Base-by-base conservation (phyloP, 2,888 invertebrate genomes). In the Polydrusus pterygomalis region DNA sequence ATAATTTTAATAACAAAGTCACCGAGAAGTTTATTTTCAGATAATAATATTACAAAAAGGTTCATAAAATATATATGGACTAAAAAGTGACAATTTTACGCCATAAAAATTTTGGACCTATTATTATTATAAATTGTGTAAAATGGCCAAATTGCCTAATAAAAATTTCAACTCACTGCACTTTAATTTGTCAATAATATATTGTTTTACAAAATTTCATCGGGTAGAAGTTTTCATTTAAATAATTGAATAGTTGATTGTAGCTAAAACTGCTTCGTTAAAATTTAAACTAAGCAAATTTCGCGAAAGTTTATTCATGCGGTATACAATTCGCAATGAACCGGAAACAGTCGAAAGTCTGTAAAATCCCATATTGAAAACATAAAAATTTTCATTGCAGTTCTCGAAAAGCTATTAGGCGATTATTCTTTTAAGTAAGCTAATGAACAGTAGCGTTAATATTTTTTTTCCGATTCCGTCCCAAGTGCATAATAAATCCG, bases 141-240 rank as follows among this genome's bases (percentile, higher is more conserved):
- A 56, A 56, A 56, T 34, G 15, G 34, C 30, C 56, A 34, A 56
- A 56, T 56, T 56, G 34, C 56, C n/a, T 56, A 34, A 71, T 71
- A 64, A 71, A 71, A 71, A 54, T 64, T 71, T 71, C 62, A 71
- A 56, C 17, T 18, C 43, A 25, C 38, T 64, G 64, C 71, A 71
- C 64, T 71, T 71, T 71, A 71, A 71, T 54, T 71, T 63, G 71
- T 71, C 70, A 49, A 70, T n/a, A n/a, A n/a, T 70, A 38, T 62
- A 70, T 64, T 71, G 71, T 71, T 71, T 71, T 70, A 64, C 56
- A 71, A 64, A 38, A 40, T 51, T 56, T 54, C 54, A 56, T 64
- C 54, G 54, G n/a, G 63, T 11, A 64, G 43, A 56, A 64, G 43
- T 11, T 40, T 64, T 64, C 30, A n/a, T 34, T 15, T 71, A 64